Conservation (phyloP, 2,888 invertebrate genomes). For the Heliothis peltigera region DNA sequence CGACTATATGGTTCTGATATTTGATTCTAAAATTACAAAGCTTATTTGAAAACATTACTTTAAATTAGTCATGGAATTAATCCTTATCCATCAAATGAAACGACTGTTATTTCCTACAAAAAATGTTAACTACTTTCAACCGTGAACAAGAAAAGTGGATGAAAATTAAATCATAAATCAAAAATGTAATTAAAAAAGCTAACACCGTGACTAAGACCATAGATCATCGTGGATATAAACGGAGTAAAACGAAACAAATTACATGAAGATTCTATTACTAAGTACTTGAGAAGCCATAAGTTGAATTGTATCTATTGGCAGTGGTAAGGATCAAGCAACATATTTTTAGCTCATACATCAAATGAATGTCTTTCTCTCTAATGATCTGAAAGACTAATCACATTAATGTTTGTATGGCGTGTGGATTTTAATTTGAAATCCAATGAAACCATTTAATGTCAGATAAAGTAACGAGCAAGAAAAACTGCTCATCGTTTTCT, state of each 20-base stretch:
- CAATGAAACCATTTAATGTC: conserved; percentile 38
- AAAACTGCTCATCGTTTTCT: conserved; percentile 29
- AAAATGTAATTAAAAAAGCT: conserved; percentile 36
- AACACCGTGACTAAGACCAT: conserved; percentile 35
- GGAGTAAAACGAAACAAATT: conserved; percentile 42
- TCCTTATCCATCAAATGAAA: conserved; percentile 18
- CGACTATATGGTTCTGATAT: conserved; percentile 46
- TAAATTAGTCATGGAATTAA: conserved; percentile 10
- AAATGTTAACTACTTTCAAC: conserved; percentile 12
- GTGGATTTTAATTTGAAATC: conserved; percentile 31
- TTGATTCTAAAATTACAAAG: conserved; percentile 27
- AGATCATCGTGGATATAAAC: conserved; percentile 34
- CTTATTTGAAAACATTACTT: conserved; percentile 11
- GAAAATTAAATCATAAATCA: conserved; percentile 49
- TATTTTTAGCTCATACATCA: neutral
- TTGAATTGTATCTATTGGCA: conserved; percentile 8
- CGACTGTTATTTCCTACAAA: conserved; percentile 6
- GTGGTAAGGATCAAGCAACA: neutral
- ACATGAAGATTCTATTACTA: conserved; percentile 19
- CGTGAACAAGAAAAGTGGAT: conserved; percentile 24
- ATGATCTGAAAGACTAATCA: conserved; percentile 33
- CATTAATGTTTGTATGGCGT: conserved; percentile 28
- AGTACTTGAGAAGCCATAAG: conserved; percentile 15
- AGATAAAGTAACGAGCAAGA: conserved; percentile 22
- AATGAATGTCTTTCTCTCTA: conserved; percentile 2